Evolutionary conservation across 2,888 invertebrate species (phyloP).

Genomic region (Dryocosmus kuriphilus): DNA sequence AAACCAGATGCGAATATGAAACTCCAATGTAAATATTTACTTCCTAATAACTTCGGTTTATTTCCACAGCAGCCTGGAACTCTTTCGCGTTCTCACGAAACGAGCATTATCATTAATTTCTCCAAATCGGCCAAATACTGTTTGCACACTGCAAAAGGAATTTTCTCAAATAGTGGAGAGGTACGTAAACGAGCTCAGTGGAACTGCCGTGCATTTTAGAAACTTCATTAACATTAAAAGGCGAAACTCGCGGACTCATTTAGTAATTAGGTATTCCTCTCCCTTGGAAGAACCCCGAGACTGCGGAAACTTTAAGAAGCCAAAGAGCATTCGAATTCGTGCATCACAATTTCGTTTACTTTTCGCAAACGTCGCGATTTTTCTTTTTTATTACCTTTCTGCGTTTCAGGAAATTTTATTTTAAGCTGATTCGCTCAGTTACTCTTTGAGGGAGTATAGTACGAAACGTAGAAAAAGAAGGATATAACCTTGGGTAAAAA

Average conservation of each 20-base stretch:
- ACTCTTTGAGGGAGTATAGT: neutral
- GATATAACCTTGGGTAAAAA: neutral
- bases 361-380: slow-evolving; percentile 9
- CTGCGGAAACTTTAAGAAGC: slow-evolving; percentile 38
- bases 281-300: slow-evolving; percentile 33
- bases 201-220: slow-evolving; percentile 38
- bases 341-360: slow-evolving; percentile 35
- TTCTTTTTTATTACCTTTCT: slow-evolving; percentile 17
- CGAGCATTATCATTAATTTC: slow-evolving; percentile 32
- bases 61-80: slow-evolving; percentile 14
- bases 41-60: slow-evolving; percentile 21
- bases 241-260: slow-evolving; percentile 48
- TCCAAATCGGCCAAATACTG: slow-evolving; percentile 35
- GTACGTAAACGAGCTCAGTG: slow-evolving; percentile 27
- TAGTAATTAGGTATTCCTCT: slow-evolving; percentile 55
- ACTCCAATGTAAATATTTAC: slow-evolving; percentile 21
- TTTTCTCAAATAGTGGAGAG: slow-evolving; percentile 26
- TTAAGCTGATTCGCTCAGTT: slow-evolving; percentile 8
- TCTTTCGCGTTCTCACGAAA: slow-evolving; percentile 26
- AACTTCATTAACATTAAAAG: slow-evolving; percentile 40
- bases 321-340: slow-evolving; percentile 38
- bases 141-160: slow-evolving; percentile 37
- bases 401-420: slow-evolving; percentile 15
- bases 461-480: neutral
- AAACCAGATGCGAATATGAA: neutral